Evolutionary conservation across 1,140 invertebrate species (phyloP).

Genomic region (Papilio dardanus): DNA sequence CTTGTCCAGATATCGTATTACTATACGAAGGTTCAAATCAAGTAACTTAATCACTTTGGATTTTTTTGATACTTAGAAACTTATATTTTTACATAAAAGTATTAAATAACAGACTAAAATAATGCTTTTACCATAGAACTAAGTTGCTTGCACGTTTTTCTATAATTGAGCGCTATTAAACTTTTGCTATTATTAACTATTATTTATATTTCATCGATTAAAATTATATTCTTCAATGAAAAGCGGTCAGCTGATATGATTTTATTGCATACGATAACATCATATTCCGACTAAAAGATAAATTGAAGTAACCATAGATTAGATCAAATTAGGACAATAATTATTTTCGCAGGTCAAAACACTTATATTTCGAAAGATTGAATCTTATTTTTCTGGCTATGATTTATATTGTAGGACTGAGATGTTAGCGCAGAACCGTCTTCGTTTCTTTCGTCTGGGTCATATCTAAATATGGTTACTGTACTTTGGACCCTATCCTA

Average conservation of each 20-base stretch:
- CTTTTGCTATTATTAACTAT: neutral
- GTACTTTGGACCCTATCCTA: slow-evolving; percentile 20
- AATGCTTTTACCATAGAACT: neutral
- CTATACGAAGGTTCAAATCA: neutral
- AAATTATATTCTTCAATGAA: neutral
- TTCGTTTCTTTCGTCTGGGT: too few relatives aligned
- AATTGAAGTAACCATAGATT: neutral
- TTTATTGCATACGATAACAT: neutral
- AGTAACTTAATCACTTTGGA: neutral
- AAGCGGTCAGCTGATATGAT: slow-evolving; percentile 2
- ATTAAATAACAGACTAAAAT: neutral
- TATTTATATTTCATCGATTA: neutral
- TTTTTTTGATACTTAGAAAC: neutral
- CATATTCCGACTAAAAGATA: neutral
- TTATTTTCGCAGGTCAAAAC: too few relatives aligned
- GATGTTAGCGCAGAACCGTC: too few relatives aligned
- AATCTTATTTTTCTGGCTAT: too few relatives aligned
- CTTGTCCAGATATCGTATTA: neutral
- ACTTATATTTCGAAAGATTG: too few relatives aligned
- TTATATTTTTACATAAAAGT: too few relatives aligned
- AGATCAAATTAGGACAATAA: neutral
- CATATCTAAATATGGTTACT: neutral
- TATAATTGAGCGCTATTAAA: neutral
- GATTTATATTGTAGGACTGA: too few relatives aligned
- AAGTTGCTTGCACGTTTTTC: neutral